These are phyloP conservation scores for Tribolium freemani DNA, from an alignment of 2,888 invertebrate species.

Conservation along the genomic window DNA sequence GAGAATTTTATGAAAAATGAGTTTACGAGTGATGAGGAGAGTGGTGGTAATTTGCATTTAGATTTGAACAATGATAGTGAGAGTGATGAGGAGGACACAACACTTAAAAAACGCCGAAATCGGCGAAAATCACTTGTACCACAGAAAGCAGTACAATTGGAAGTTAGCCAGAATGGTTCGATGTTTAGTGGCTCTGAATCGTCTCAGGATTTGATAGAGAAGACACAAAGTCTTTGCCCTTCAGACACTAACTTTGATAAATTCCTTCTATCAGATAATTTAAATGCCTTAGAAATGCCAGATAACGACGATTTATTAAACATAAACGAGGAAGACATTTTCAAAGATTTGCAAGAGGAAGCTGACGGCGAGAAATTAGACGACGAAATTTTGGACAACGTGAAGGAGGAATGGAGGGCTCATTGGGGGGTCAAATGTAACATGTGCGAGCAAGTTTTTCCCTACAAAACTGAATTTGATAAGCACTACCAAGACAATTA, in stretches of 20 bases:
- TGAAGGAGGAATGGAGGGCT: conserved; percentile 66
- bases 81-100: conserved; percentile 48
- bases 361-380: conserved; percentile 61
- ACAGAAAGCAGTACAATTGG: conserved; percentile 60
- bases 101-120: conserved; percentile 54
- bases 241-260: conserved; percentile 1
- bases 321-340: conserved; percentile 63
- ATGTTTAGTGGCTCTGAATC: conserved; percentile 58
- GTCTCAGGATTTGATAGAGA: conserved; percentile 57
- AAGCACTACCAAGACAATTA: conserved; percentile 68
- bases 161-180: conserved; percentile 54
- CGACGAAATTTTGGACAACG: conserved; percentile 68
- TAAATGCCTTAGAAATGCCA: conserved; percentile 50
- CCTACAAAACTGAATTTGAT: conserved; percentile 71
- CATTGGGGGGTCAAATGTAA: conserved; percentile 72
- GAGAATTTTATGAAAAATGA: conserved; percentile 49
- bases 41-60: conserved; percentile 44
- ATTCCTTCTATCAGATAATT: conserved; percentile 33
- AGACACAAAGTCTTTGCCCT: neutral
- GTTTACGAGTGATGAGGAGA: conserved; percentile 53
- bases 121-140: conserved; percentile 62
- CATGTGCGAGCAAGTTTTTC: conserved; percentile 70
- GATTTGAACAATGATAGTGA: conserved; percentile 52
- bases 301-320: conserved; percentile 59
- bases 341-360: conserved; percentile 62